Base-by-base conservation (phyloP, 2,888 invertebrate genomes). In the Papilio elwesi region DNA sequence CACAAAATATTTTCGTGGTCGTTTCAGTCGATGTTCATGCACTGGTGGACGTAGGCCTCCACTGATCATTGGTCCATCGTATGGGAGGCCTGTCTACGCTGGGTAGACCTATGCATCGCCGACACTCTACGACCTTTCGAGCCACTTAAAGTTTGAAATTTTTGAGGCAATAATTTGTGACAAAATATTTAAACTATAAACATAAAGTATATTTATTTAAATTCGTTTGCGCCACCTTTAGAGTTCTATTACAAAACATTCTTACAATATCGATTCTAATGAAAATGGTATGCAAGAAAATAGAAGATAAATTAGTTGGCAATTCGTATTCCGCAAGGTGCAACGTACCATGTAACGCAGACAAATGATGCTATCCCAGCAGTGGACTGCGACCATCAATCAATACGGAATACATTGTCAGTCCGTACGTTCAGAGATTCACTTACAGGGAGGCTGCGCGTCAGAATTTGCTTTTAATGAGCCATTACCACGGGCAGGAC, bases 321-420 rank as follows among this genome's bases (percentile, higher is more conserved):
- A 49, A 65, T 51, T 47, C 6, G 16, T 15, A 65, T 57, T 16
- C 26, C 26, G 49, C 15, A 53, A 66, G 62, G 51, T 69, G 68
- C 69, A 73, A 15, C 64, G 69, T 43, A 52, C 69, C 66, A 38
- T 73, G 59, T 48, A 73, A 73, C 73, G 52, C 62, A 47, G 70
- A 73, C 62, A 73, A 73, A 73, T 73, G 69, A 66, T 57, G 15
- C 59, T 8, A 52, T 36, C 69, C 8, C 26, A 9, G 47, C 57
- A 8, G 16, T 12, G 36, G 43, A 59, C 47, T 36, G 16, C 13
- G 12, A 66, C 52, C 8, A 73, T 73, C 73, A 65, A 69, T 73
- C 73, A 73, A 73, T 62, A 52, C 67, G 67, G 67, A 26, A 26
- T 66, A 70, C 73, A 73, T 66, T 59, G 59, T 65, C 55, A 43